A percentile compares a stretch with the other conserved stretches of the same genome.
These are phyloP conservation scores for Anagyrus pseudococci DNA, from an alignment of 2,888 invertebrate genomes.

Conservation along the genomic window DNA sequence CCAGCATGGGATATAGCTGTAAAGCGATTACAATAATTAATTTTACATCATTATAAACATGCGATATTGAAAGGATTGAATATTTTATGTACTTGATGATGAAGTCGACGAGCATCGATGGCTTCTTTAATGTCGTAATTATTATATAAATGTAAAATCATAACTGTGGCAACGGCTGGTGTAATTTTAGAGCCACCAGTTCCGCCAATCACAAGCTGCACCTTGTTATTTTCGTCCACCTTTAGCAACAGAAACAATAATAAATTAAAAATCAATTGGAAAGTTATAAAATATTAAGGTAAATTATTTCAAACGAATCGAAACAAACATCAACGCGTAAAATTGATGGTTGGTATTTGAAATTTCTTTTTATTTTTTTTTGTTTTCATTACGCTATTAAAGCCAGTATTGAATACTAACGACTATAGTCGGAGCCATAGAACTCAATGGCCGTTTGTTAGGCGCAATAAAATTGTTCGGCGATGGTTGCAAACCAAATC, in stretches of 20 bases:
- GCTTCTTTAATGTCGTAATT: conserved; percentile 71
- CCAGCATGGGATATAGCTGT: conserved; percentile 56
- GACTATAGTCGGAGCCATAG: conserved; percentile 85
- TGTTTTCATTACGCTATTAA: too few relatives aligned
- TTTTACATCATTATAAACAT: not conserved
- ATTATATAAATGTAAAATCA: conserved; percentile 72
- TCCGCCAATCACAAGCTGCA: conserved; percentile 77
- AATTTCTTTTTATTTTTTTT: too few relatives aligned
- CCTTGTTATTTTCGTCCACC: conserved; percentile 58
- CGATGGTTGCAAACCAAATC: conserved; percentile 77
- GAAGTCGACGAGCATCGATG: conserved; percentile 76
- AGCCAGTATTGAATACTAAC: conserved; percentile 66
- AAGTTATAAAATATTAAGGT: not conserved
- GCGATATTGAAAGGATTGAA: not conserved
- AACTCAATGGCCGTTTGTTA: conserved; percentile 83
- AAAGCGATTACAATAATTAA: conserved; percentile 18
- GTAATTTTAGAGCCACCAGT: conserved; percentile 93
- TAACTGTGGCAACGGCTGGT: conserved; percentile 73
- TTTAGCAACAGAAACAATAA: conserved; percentile 31
- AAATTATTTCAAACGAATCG: not conserved
- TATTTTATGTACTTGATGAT: conserved; percentile 78
- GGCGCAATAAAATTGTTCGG: conserved; percentile 81
- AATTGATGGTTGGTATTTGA: not conserved
- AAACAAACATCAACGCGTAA: not conserved
- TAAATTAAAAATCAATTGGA: not conserved